These are phyloP conservation scores for Pardosa pseudoannulata DNA, from an alignment of 2,888 invertebrate species.

Conservation along the genomic window DNA sequence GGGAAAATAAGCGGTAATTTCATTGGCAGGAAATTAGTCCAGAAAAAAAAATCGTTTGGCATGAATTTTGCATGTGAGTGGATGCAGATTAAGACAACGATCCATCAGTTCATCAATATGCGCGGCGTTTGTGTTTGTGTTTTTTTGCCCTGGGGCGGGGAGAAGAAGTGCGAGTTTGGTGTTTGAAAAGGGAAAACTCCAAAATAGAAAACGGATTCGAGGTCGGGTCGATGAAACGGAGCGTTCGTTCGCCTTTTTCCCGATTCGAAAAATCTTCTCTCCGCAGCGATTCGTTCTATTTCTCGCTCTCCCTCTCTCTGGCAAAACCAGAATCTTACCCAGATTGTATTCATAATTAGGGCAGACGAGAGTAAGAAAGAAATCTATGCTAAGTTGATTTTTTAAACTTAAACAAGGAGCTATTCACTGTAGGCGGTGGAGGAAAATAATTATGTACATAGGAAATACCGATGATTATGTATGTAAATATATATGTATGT, in stretches of 20 bases:
- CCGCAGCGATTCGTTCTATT: slow-evolving; percentile 1
- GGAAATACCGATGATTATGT: too few relatives aligned
- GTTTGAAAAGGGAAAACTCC: slow-evolving; percentile 20
- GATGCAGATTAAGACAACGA: not conserved
- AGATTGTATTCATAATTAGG: slow-evolving; percentile 10
- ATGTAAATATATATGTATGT: too few relatives aligned
- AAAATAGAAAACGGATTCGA: slow-evolving; percentile 50
- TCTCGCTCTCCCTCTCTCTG: too few relatives aligned
- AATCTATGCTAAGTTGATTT: too few relatives aligned
- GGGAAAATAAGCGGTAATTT: not conserved
- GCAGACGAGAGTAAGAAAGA: too few relatives aligned
- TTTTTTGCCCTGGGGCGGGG: not conserved
- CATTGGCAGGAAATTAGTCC: not conserved
- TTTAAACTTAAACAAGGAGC: too few relatives aligned
- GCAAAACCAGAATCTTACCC: not conserved
- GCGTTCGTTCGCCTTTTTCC: slow-evolving; percentile 25
- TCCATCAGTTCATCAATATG: slow-evolving; percentile 15
- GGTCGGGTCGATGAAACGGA: slow-evolving; percentile 56
- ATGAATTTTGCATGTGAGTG: not conserved
- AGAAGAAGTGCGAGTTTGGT: slow-evolving; percentile 5
- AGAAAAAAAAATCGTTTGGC: not conserved
- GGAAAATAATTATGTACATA: too few relatives aligned
- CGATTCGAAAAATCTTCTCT: not conserved
- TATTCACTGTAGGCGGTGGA: too few relatives aligned
- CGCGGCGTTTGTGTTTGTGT: not conserved